Evolutionary conservation across 1,140 invertebrate genomes (phyloP).

Genomic region (Dreissena rostriformis): DNA sequence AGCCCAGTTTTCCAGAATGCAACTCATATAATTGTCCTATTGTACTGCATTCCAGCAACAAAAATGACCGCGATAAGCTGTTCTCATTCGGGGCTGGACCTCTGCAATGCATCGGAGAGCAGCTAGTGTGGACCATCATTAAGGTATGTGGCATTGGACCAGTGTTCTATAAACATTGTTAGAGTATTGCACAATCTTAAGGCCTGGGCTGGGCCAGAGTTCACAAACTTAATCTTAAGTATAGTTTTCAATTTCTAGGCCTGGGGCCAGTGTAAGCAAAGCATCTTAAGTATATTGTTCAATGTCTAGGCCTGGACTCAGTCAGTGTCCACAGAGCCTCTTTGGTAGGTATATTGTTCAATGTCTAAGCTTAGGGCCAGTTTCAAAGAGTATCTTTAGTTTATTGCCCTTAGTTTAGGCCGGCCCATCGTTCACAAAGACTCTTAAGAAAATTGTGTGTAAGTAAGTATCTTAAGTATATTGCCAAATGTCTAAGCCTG

Average conservation of each 20-base stretch:
- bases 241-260: not conserved
- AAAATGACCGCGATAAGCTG: conserved; percentile 59
- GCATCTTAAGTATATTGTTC: not conserved
- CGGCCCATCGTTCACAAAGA: no score
- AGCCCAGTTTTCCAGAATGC: no score
- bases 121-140: conserved; percentile 68
- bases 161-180: not conserved
- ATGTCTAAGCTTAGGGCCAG: not conserved
- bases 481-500: not conserved
- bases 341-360: not conserved
- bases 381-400: not conserved
- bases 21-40: no score
- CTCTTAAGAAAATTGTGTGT: not conserved
- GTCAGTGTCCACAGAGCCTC: no score
- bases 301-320: not conserved
- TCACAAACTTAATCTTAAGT: not conserved
- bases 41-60: conserved; percentile 45
- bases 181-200: not conserved
- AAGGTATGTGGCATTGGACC: conserved; percentile 57
- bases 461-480: not conserved
- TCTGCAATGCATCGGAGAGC: conserved; percentile 66
- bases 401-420: not conserved
- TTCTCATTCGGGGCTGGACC: conserved; percentile 70
- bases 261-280: not conserved
- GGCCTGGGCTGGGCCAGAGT: not conserved